These are phyloP conservation scores for Melopsittacus undulatus DNA, from an alignment of 2,797 vertebrate genomes.

Conservation along the genomic window DNA sequence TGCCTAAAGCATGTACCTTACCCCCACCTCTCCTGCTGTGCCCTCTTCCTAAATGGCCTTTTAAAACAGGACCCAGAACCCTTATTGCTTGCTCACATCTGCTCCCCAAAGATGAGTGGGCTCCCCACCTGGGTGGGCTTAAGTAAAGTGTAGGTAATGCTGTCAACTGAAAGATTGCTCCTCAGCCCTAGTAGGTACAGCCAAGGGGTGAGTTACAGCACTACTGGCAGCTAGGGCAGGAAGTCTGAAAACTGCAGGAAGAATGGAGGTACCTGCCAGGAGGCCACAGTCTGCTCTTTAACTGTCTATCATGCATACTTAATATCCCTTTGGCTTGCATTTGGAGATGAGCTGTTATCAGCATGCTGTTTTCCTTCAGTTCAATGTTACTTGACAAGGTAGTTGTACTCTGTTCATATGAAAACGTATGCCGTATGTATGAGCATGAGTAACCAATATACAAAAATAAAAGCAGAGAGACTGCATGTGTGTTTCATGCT, in stretches of 20 bases:
- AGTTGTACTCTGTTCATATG: background rate
- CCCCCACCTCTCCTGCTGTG: accelerated
- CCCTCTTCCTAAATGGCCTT: background rate
- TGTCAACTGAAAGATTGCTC: background rate
- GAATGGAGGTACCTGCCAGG: background rate
- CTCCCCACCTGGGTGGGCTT: background rate
- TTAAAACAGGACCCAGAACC: background rate
- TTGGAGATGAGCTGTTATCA: background rate
- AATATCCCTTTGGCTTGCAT: background rate
- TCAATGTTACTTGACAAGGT: background rate
- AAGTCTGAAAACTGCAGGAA: background rate
- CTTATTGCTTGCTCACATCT: background rate
- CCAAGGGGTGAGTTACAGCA: background rate
- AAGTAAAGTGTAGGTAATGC: background rate
- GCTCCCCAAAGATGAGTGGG: background rate
- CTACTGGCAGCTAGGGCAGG: background rate
- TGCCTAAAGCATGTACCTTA: background rate
- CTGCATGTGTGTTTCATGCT: background rate
- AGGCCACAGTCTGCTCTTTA: background rate
- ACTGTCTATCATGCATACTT: background rate
- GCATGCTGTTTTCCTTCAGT: background rate
- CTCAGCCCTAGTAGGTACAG: background rate
- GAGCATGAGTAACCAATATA: background rate
- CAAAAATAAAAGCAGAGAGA: slow-evolving; percentile 36
- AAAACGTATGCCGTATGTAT: background rate